Evolutionary conservation across 53 echinoderm and acorn worm species (phyloP).

Genomic region (Temnopleurus reevesii): DNA sequence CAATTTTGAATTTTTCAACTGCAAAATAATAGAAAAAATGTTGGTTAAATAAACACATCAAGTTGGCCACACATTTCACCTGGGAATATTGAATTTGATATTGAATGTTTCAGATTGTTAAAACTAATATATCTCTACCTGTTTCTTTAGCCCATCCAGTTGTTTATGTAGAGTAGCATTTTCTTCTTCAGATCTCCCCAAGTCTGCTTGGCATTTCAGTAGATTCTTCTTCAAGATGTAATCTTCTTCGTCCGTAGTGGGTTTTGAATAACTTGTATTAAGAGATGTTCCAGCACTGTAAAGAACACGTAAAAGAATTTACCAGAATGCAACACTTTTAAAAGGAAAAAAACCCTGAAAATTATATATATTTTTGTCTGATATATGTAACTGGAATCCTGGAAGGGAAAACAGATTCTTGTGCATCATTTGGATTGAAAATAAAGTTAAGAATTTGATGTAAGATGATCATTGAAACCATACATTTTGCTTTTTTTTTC

Average conservation of each 20-base stretch:
- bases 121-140: not conserved
- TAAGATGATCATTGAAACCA: too few species aligned
- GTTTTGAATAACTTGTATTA: not conserved
- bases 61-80: not conserved
- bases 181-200: slow-evolving; percentile 62
- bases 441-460: not conserved
- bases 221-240: slow-evolving; percentile 90
- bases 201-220: slow-evolving; percentile 75
- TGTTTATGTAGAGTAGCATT: not conserved
- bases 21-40: too few species aligned
- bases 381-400: not conserved
- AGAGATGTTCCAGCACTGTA: not conserved
- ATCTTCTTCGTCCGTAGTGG: slow-evolving; percentile 54
- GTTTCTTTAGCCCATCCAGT: slow-evolving; percentile 7
- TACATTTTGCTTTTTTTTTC: not conserved
- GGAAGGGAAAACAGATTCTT: not conserved
- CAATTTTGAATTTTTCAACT: too few species aligned
- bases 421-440: not conserved
- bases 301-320: not conserved
- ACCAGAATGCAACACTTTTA: not conserved
- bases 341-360: too few species aligned
- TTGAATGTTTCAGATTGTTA: not conserved
- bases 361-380: not conserved
- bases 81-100: not conserved
- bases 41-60: too few species aligned